Conservation (phyloP, 2,888 invertebrate genomes). For the Drosophila rellima region DNA sequence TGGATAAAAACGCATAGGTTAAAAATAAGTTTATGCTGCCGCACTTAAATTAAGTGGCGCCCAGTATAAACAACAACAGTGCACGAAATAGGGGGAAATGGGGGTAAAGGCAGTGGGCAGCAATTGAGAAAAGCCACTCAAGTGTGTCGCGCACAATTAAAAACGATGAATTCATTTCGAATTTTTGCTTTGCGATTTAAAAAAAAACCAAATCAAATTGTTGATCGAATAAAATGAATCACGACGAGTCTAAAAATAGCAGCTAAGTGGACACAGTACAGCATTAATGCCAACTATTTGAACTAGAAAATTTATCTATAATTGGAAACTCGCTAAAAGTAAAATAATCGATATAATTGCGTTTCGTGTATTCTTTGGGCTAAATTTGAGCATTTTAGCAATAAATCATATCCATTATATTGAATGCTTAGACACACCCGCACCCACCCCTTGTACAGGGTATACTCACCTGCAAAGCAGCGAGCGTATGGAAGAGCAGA, state of each 20-base stretch:
- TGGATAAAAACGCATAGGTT: slow-evolving; percentile 63
- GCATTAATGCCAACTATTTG: slow-evolving; percentile 61
- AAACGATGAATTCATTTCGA: slow-evolving; percentile 67
- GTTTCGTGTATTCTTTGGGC: neutral
- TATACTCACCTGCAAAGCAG: slow-evolving; percentile 65
- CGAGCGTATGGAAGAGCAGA: slow-evolving; percentile 46
- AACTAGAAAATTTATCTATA: slow-evolving; percentile 72
- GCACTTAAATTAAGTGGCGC: slow-evolving; percentile 69
- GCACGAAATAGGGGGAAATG: slow-evolving; percentile 35
- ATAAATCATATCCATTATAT: slow-evolving; percentile 35
- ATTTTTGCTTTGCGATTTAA: slow-evolving; percentile 19
- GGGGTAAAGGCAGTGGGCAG: slow-evolving; percentile 24
- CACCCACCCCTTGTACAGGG: neutral
- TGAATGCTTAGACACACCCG: slow-evolving; percentile 29
- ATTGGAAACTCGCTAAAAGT: slow-evolving; percentile 69
- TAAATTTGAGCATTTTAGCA: slow-evolving; percentile 7
- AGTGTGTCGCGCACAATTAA: slow-evolving; percentile 75
- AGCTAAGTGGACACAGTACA: slow-evolving; percentile 34
- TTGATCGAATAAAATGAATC: slow-evolving; percentile 47
- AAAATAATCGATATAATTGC: slow-evolving; percentile 24
- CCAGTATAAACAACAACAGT: slow-evolving; percentile 57
- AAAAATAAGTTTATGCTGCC: slow-evolving; percentile 56
- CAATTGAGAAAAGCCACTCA: slow-evolving; percentile 58
- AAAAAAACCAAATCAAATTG: slow-evolving; percentile 23
- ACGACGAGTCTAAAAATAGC: slow-evolving; percentile 49